Evolutionary conservation across 2,888 invertebrate genomes (phyloP), one percentile per base, ranked within the genome.

Genomic region (Mesoligia furuncula): DNA sequence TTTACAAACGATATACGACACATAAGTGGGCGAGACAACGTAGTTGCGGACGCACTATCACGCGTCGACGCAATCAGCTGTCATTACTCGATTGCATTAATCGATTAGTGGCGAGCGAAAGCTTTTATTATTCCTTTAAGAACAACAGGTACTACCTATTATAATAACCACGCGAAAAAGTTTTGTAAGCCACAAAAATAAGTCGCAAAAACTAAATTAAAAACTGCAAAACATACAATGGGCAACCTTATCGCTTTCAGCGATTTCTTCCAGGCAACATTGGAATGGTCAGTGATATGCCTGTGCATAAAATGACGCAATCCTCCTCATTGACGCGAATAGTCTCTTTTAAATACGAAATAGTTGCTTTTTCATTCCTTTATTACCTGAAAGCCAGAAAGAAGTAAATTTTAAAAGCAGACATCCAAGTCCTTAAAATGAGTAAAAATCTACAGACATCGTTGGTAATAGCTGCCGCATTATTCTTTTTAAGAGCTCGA

Each of bases 401-500:
- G 45, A 65, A 65, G 54, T 27, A 27, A 0, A 67, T 20, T 59
- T 77, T 61, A n/a, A 65, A 80, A 51, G 51, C 17, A 64, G 39
- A 54, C 57, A 5, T n/a, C 57, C 0, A 27, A 15, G 11, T 54
- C 17, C 42, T 61, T 82, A 7, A 61, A 80, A 80, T 61, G 77
- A 77, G 54, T 61, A 70, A 80, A 82, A 77, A 66, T 83, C 54
- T 70, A 6, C 65, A 39, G 67, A 80, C 73, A 39, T 39, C 36
- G 79, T 70, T 42, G 54, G 70, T 73, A 73, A 81, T 71, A 84
- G 70, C 66, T 31, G 17, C 62, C 73, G 24, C 80, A 73, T 81
- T 81, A 59, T 59, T 81, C 84, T 84, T 70, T 67, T 73, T 73
- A 71, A 84, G 51, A 66, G 61, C 61, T 70, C 65, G 20, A 61